Percentiles rank a stretch among this genome's conserved stretches.
Conservation (phyloP, 2,113 vertebrate genomes). For the Dromaius novaehollandiae region DNA sequence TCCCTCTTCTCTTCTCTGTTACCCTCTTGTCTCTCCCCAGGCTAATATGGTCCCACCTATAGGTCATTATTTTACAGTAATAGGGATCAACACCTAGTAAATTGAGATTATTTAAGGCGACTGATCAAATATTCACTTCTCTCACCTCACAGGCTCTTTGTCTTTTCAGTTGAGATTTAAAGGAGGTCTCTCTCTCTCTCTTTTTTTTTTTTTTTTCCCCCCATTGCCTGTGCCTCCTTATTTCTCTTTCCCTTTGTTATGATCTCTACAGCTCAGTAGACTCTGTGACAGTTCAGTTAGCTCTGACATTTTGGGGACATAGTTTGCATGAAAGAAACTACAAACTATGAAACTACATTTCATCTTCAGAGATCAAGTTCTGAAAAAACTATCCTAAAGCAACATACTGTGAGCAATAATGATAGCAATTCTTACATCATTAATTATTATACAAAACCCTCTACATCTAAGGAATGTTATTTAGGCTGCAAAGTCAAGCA, state of each 20-base stretch:
- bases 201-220: not conserved
- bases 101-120: not conserved
- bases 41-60: not conserved
- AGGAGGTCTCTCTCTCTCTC: too few relatives aligned
- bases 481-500: not conserved
- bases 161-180: not conserved
- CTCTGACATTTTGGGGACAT: conserved; percentile 46
- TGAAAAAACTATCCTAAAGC: not conserved
- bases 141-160: not conserved
- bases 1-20: not conserved
- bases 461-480: not conserved
- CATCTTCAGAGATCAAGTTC: not conserved
- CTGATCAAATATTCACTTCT: not conserved
- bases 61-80: not conserved
- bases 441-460: conserved; percentile 5
- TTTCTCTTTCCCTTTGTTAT: conserved; percentile 2
- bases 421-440: not conserved
- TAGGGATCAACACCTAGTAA: not conserved
- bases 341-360: not conserved
- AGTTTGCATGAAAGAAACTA: conserved; percentile 43
- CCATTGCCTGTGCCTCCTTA: not conserved
- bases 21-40: not conserved
- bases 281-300: conserved; percentile 37
- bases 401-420: not conserved
- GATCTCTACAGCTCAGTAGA: not conserved